phyloP scores from a whole-genome alignment of 2,113 vertebrate genomes.

The Ranitomeya variabilis region DNA sequence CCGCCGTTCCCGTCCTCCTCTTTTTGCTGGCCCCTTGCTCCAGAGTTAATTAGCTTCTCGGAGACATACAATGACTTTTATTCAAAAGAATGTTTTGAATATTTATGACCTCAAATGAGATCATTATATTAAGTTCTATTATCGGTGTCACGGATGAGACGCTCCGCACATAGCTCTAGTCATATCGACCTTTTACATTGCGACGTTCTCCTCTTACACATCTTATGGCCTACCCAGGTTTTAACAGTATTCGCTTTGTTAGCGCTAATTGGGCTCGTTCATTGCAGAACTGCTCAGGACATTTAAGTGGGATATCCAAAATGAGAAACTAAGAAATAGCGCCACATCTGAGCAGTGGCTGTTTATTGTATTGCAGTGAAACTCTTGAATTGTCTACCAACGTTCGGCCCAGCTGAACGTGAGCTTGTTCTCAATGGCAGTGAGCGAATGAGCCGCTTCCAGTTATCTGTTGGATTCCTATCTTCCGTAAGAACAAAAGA shows the following conservation, averaged over 20 bases:
- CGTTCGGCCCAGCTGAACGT: no score
- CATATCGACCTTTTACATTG: background rate
- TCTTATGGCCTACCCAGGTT: background rate
- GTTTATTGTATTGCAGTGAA: no score
- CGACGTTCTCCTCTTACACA: background rate
- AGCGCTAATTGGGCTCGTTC: background rate
- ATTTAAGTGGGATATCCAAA: no score
- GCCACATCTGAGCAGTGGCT: no score
- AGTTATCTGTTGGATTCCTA: no score
- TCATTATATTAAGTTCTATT: background rate
- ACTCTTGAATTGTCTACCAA: no score
- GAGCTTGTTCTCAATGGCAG: no score
- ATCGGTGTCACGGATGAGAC: background rate
- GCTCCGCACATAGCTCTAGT: background rate
- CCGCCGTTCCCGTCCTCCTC: background rate
- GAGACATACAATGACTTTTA: background rate
- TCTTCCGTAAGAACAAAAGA: no score
- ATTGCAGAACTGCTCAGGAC: background rate
- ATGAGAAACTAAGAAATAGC: no score
- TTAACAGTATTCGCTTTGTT: background rate
- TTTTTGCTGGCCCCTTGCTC: background rate
- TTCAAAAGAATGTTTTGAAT: background rate
- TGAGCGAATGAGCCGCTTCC: no score
- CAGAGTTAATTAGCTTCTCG: background rate
- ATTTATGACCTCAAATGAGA: slow-evolving; percentile 6